Conservation (phyloP, 1,140 invertebrate species). For the Cryptotermes secundus region DNA sequence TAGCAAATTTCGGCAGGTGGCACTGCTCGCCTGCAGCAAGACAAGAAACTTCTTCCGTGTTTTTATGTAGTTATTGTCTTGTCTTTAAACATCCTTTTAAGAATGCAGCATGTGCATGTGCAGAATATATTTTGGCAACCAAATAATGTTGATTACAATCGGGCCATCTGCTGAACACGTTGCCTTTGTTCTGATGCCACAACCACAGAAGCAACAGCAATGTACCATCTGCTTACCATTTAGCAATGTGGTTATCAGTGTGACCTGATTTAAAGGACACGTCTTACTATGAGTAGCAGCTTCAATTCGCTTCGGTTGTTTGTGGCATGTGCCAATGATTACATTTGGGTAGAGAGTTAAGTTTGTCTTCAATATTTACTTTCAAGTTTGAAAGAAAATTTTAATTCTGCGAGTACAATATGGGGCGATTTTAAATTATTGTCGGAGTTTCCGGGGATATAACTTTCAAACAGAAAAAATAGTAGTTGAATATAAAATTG, state of each 20-base stretch:
- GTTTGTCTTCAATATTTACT: no score
- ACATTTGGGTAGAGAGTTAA: no score
- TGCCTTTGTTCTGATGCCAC: neutral
- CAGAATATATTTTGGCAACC: constrained; percentile 17
- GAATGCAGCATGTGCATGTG: neutral
- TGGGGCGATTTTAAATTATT: no score
- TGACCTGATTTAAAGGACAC: neutral
- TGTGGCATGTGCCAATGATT: no score
- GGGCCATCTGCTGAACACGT: neutral
- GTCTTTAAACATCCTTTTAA: constrained; percentile 4
- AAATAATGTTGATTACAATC: neutral
- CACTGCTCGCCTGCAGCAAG: neutral
- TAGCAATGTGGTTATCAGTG: neutral
- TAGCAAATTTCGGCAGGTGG: neutral
- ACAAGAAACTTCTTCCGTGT: neutral
- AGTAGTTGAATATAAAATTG: no score
- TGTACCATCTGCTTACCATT: neutral
- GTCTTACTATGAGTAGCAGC: no score
- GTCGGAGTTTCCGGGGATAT: no score
- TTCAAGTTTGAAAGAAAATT: no score
- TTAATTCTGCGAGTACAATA: no score
- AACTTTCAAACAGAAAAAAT: no score
- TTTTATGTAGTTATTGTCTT: constrained; percentile 18
- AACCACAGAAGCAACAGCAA: neutral
- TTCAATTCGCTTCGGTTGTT: no score